phyloP scores from a whole-genome alignment of 2,888 invertebrate species.

The Agrochola litura region DNA sequence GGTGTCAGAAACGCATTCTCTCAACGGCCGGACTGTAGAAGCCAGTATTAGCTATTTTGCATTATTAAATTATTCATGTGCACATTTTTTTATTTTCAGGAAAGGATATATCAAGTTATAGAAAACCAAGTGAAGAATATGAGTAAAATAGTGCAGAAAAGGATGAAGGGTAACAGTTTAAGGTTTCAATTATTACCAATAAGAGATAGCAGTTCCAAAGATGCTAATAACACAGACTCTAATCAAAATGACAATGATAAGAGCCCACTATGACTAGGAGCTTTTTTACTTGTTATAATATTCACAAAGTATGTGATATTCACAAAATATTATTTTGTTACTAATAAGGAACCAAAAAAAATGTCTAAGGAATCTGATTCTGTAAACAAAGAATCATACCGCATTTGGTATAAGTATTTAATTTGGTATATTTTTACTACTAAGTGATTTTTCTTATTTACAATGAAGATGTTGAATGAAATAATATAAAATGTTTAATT shows the following conservation, averaged over 20 bases:
- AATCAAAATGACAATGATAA: constrained; percentile 71
- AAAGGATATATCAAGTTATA: constrained; percentile 90
- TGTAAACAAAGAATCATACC: constrained; percentile 34
- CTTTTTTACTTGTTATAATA: constrained; percentile 73
- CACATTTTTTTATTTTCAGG: constrained; percentile 84
- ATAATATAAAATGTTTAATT: not conserved
- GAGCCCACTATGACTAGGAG: constrained; percentile 86
- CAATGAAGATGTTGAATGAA: not conserved
- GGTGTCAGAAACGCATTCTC: too few species aligned
- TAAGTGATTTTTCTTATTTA: constrained; percentile 11
- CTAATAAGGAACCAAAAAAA: constrained; percentile 37
- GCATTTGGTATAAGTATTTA: constrained; percentile 54
- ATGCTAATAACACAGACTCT: constrained; percentile 61
- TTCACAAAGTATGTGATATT: constrained; percentile 79
- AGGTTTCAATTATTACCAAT: constrained; percentile 92
- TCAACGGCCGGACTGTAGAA: not conserved
- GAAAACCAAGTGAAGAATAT: constrained; percentile 88
- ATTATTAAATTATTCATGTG: not conserved
- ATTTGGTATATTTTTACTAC: constrained; percentile 30
- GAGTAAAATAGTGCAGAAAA: constrained; percentile 92
- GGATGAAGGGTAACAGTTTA: constrained; percentile 90
- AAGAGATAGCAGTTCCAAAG: constrained; percentile 71
- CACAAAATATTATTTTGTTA: constrained; percentile 75
- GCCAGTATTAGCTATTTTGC: too few species aligned
- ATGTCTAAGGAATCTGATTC: constrained; percentile 40